Base-by-base conservation (phyloP, 1,140 invertebrate species). In the Solenopsis fugax region DNA sequence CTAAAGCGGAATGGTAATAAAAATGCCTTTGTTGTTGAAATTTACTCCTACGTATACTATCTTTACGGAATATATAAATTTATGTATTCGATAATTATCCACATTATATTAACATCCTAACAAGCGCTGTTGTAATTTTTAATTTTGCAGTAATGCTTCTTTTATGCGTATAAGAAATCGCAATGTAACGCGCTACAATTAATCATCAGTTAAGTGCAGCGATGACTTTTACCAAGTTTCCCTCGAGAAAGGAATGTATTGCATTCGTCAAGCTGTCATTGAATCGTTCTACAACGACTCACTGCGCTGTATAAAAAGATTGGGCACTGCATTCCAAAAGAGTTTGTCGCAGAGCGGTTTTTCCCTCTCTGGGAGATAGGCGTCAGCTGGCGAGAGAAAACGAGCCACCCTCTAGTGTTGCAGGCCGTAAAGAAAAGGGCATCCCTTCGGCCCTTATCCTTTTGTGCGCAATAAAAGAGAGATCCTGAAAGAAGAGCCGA, bases 311-410 rank as follows among this genome's bases (percentile, higher is more conserved):
- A 16, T 21, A 60, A 24, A 58, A 13, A 29, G 18, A 1, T 41
- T 41, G 41, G 41, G 16, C 41, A 60, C 18, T 16, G 41, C 13
- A 67, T 75, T 84, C 29, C 24, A 34, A 21, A n/a, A 37, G 48
- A 41, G 73, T 75, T 73, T 84, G 24, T 45, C 41, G 67, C 45
- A 37, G 48, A 85, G 34, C 54, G 21, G 45, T 45, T 78, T 78
- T 78, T 69, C 37, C 45, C 60, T 73, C 54, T 77, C 72, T 18
- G 12, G 10, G 13, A 67, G 86, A 54, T 56, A 13, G 18, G 60
- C 91, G 88, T 91, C 91, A 93, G 92, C 89, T 92, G 89, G 89
- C 80, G 73, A 58, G 54, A 84, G 41, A 29, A 67, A 80, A 81
- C 62, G 78, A 89, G 58, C 60, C 62, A 65, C 64, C 72, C 24